These are phyloP conservation scores for Pristionchus exspectatus DNA, from an alignment of 2,888 invertebrate species.

Conservation along the genomic window DNA sequence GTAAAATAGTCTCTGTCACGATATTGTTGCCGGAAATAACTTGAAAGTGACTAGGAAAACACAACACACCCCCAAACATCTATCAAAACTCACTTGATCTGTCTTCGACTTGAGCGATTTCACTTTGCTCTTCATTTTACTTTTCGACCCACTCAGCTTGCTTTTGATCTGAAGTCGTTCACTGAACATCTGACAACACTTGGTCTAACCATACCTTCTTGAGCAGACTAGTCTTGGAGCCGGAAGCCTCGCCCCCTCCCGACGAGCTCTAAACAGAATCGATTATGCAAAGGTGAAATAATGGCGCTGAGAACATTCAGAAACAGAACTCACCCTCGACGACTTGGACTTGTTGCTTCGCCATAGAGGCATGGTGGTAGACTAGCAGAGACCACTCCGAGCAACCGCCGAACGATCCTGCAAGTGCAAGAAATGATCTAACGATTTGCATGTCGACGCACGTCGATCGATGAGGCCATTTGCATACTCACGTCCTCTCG, in stretches of 20 bases:
- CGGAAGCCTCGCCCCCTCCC: background rate
- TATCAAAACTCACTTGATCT: conserved; percentile 9
- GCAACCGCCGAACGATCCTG: conserved; percentile 18
- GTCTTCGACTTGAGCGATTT: conserved; percentile 38
- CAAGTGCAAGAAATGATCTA: conserved; percentile 12
- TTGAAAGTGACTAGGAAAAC: background rate
- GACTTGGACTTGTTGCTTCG: background rate
- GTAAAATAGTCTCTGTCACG: no score
- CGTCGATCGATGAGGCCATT: background rate
- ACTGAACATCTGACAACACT: background rate
- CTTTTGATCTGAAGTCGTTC: background rate
- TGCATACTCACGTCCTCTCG: background rate
- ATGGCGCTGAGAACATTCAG: background rate
- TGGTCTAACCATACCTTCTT: background rate
- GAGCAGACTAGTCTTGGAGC: conserved; percentile 5
- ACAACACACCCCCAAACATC: background rate
- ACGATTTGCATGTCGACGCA: background rate
- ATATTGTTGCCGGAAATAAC: no score
- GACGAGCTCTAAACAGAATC: background rate
- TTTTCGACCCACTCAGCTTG: conserved; percentile 14
- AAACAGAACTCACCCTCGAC: background rate
- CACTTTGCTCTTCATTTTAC: conserved; percentile 13
- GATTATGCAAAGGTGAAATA: background rate
- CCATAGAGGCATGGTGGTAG: background rate
- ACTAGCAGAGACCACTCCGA: background rate